Evolutionary conservation across 2,797 vertebrate species (phyloP).

Genomic region (Tapirus indicus): DNA sequence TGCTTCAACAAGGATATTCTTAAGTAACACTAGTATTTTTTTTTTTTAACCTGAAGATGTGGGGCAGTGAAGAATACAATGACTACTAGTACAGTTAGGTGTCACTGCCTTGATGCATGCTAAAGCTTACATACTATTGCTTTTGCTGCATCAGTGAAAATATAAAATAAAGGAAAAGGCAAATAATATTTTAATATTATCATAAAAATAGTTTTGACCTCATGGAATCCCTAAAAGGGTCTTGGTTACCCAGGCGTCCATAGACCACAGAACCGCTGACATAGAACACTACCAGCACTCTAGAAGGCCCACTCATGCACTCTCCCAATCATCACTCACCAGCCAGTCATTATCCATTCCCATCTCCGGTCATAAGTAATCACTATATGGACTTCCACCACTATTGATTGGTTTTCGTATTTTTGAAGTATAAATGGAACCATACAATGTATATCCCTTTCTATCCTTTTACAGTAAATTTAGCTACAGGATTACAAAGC

Average conservation of each 20-base stretch:
- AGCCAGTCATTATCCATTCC: no score
- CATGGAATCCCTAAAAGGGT: background rate
- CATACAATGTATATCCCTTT: background rate
- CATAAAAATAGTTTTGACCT: background rate
- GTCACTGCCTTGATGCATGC: background rate
- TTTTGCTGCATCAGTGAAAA: slow-evolving; percentile 21
- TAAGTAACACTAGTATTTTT: background rate
- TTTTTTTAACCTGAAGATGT: background rate
- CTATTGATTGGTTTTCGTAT: background rate
- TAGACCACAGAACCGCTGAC: background rate
- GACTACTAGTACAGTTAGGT: background rate
- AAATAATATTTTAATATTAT: background rate
- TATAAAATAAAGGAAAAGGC: slow-evolving; percentile 27
- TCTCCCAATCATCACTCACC: background rate
- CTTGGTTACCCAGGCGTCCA: background rate
- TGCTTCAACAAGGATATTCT: background rate
- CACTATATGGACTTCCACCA: background rate
- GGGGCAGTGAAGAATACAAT: background rate
- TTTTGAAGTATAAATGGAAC: slow-evolving; percentile 27
- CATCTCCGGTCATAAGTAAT: background rate
- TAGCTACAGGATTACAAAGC: background rate
- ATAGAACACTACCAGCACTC: background rate
- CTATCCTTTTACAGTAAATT: background rate
- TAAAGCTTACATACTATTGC: background rate
- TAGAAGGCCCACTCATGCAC: background rate